Base-by-base conservation (phyloP, 2,113 vertebrate species). In the Hippocampus barbouri region DNA sequence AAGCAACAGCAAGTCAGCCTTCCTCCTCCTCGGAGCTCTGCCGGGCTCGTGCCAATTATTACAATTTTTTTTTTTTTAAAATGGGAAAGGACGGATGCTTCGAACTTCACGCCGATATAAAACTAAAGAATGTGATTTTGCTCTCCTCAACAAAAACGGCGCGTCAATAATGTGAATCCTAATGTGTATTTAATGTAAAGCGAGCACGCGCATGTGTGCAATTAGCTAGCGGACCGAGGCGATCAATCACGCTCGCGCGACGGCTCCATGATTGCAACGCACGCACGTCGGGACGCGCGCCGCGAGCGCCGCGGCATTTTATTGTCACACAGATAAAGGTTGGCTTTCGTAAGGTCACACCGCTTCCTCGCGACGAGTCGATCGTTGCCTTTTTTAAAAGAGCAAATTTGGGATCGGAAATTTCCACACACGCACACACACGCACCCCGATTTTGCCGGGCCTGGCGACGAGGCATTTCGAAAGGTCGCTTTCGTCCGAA, bases 221-320 rank as follows among this genome's bases (percentile, higher is more conserved):
- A 74, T 90, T 92, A 92, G 92, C 91, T 91, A 91, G 85, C 72
- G 73, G 78, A 80, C 79, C 76, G 73, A 74, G 74, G 73, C 80
- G 81, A 91, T 92, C 88, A 90, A 89, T 92, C 90, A 91, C 82
- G 68, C 67, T 79, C 81, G 79, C 73, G 60, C 23, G 80, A 87
- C 85, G 83, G 85, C 87, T 91, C 83, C 81, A 89, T 89, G 89
- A 90, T 81, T 5, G 20, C 76, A 73, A 79, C 38, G 77, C 64
- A 75, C 74, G 83, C 71, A 75, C 66, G 34, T 38, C 34, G 34
- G 5, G 5, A 38, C 34, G 34, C 34, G 5, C 34, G 5, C 34
- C 34, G 34, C 5, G 34, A 38, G 34, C 34, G 34, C 34, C 34
- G 34, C 5, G 34, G 34, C 34, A 38, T 38, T 38, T 9, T 57